Percentiles rank a stretch among this genome's conserved stretches.
Conservation (phyloP, 2,888 invertebrate species). For the Oxytorus armatus region DNA sequence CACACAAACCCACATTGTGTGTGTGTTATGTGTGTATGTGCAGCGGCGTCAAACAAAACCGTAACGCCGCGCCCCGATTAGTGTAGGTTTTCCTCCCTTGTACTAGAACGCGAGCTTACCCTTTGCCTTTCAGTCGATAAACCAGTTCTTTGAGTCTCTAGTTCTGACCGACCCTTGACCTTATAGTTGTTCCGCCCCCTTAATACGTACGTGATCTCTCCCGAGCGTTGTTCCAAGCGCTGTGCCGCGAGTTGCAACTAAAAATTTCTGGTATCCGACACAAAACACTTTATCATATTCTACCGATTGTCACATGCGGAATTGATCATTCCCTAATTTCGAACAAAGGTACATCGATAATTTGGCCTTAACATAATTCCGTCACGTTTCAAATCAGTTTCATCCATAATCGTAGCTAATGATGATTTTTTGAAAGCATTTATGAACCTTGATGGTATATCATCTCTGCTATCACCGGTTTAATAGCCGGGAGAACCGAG, state of each 20-base stretch:
- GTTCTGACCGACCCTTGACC: conserved; percentile 39
- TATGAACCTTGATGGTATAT: conserved; percentile 9
- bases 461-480: background rate
- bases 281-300: too few species aligned
- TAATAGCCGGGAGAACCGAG: conserved; percentile 9
- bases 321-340: too few species aligned
- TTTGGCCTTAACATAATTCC: background rate
- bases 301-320: too few species aligned
- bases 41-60: conserved; percentile 3
- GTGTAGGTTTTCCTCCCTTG: conserved; percentile 8
- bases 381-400: background rate
- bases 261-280: too few species aligned
- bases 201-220: background rate
- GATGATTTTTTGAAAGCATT: background rate
- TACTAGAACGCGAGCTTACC: background rate
- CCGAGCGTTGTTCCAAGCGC: background rate
- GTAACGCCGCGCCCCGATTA: conserved; percentile 13
- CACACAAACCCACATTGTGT: too few species aligned
- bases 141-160: conserved; percentile 12
- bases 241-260: too few species aligned
- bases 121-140: conserved; percentile 31
- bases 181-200: too few species aligned
- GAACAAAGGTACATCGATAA: background rate
- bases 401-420: background rate
- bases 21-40: too few species aligned